Conservation (phyloP, 1,140 invertebrate genomes). For the Penaeus chinensis region DNA sequence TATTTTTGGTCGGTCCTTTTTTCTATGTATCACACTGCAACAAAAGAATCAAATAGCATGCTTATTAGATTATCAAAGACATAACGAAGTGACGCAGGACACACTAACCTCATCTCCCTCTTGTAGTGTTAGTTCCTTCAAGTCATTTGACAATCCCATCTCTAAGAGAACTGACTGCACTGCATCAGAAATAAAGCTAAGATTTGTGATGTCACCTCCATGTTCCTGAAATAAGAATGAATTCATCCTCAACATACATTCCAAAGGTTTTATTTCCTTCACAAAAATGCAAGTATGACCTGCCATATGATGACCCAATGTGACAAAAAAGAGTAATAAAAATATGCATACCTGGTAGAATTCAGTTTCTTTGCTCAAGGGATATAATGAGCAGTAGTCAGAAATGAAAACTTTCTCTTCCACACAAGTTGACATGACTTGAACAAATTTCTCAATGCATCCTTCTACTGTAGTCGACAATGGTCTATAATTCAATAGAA, state of each 20-base stretch:
- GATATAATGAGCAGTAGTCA: constrained; percentile 54
- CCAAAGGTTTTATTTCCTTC: neutral
- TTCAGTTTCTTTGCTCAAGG: constrained; percentile 15
- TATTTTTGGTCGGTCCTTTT: no score
- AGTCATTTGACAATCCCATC: constrained; percentile 4
- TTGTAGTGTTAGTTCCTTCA: no score
- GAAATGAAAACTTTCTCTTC: constrained; percentile 56
- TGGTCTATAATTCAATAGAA: neutral
- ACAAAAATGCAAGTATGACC: neutral
- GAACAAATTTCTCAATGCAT: constrained; percentile 50
- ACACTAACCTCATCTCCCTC: no score
- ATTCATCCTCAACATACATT: no score
- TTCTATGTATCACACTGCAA: no score
- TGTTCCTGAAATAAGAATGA: constrained; percentile 19
- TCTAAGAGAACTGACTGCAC: constrained; percentile 22
- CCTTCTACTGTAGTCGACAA: constrained; percentile 5
- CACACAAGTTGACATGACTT: constrained; percentile 53
- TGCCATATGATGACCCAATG: neutral
- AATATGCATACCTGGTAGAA: neutral
- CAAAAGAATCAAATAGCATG: no score
- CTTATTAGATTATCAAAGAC: no score
- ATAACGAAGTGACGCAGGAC: no score
- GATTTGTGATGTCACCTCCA: constrained; percentile 36
- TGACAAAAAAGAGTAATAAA: neutral
- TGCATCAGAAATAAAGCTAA: constrained; percentile 42